Percentiles rank a stretch among this genome's conserved stretches.
These are phyloP conservation scores for Pentalonia nigronervosa DNA, from an alignment of 1,140 invertebrate species.

Conservation along the genomic window DNA sequence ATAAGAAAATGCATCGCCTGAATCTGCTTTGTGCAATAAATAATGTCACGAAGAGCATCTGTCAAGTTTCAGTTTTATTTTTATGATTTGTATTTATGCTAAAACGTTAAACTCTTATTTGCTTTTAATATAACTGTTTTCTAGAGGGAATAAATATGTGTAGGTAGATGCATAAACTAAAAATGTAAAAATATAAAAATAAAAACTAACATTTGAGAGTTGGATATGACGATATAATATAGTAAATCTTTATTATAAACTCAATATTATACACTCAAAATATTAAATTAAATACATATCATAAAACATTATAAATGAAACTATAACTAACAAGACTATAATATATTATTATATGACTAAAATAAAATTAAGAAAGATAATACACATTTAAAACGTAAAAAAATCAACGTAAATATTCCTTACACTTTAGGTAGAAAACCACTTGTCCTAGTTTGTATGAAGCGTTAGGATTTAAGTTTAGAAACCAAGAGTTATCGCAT, in stretches of 20 bases:
- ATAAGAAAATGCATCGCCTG: neutral
- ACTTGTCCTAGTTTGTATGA: neutral
- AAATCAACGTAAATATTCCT: neutral
- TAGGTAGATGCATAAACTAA: too few species aligned
- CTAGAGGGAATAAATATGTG: neutral
- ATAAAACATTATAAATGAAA: neutral
- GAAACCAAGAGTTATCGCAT: neutral
- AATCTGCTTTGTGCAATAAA: neutral
- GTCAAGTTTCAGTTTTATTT: neutral
- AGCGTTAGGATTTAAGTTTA: neutral
- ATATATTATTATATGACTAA: too few species aligned
- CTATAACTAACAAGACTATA: neutral
- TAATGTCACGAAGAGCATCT: neutral
- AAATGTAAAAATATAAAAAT: neutral
- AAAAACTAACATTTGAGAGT: neutral
- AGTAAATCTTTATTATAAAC: neutral
- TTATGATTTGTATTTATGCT: neutral
- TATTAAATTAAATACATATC: neutral
- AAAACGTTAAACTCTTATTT: neutral
- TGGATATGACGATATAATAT: neutral
- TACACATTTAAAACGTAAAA: neutral
- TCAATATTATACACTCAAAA: neutral
- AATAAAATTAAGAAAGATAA: neutral
- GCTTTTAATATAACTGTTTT: neutral
- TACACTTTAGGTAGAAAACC: neutral